These are phyloP conservation scores for Meloidogyne chitwoodi DNA, from an alignment of 1,140 invertebrate genomes.

Conservation along the genomic window DNA sequence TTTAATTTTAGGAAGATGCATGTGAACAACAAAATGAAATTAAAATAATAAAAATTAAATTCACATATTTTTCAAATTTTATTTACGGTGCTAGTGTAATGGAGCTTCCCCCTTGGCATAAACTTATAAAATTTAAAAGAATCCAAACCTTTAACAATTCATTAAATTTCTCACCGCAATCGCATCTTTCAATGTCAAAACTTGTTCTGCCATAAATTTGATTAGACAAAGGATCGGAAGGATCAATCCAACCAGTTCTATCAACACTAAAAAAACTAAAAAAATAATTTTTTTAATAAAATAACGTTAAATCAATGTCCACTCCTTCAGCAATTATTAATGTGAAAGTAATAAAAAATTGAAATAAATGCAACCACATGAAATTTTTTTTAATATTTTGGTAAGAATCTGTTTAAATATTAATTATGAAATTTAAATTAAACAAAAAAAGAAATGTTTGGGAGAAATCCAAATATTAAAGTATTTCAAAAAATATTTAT, in stretches of 20 bases:
- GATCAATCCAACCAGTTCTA: conserved; percentile 37
- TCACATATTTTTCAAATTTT: too few relatives aligned
- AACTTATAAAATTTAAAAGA: conserved; percentile 16
- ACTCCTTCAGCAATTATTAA: neutral
- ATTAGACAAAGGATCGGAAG: conserved; percentile 22
- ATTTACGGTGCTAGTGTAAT: too few relatives aligned
- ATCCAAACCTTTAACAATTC: conserved; percentile 17
- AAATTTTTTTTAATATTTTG: neutral
- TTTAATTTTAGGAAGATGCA: too few relatives aligned
- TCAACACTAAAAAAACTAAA: conserved; percentile 18
- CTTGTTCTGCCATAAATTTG: neutral
- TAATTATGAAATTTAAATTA: neutral
- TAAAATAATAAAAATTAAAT: too few relatives aligned
- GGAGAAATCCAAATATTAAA: neutral
- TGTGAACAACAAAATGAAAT: too few relatives aligned
- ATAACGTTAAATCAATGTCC: conserved; percentile 8
- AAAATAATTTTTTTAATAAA: neutral
- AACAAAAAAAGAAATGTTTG: neutral
- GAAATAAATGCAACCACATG: neutral
- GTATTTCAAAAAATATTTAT: neutral
- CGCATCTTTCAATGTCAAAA: neutral
- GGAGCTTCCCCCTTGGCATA: too few relatives aligned
- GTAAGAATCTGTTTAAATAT: too few relatives aligned
- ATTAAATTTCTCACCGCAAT: conserved; percentile 3
- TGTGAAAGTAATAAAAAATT: neutral